Conservation (phyloP, 2,888 invertebrate species). For the Thereva nobilitata region DNA sequence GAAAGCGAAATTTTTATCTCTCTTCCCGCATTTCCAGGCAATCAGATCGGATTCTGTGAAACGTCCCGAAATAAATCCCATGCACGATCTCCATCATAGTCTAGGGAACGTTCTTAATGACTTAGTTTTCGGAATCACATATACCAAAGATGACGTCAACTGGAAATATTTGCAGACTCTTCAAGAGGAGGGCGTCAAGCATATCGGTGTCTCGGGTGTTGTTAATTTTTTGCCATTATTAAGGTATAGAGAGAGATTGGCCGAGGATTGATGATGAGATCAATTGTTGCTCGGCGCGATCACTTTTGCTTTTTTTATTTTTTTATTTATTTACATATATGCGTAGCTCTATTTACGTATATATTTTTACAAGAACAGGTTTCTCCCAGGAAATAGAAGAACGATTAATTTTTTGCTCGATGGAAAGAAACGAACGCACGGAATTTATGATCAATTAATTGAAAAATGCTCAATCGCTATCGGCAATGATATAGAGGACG, state of each 20-base stretch:
- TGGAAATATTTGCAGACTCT: slow-evolving; percentile 78
- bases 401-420: slow-evolving; percentile 69
- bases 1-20: slow-evolving; percentile 9
- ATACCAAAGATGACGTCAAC: slow-evolving; percentile 68
- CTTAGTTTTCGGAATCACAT: slow-evolving; percentile 77
- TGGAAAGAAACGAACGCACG: slow-evolving; percentile 74
- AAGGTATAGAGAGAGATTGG: slow-evolving; percentile 59
- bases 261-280: no score
- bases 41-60: slow-evolving; percentile 46
- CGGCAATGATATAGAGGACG: slow-evolving; percentile 24
- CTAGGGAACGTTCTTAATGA: slow-evolving; percentile 78
- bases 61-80: slow-evolving; percentile 54
- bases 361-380: slow-evolving; percentile 43
- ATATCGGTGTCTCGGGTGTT: slow-evolving; percentile 80
- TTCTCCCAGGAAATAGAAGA: slow-evolving; percentile 63
- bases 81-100: slow-evolving; percentile 61
- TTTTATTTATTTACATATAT: no score
- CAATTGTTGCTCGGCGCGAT: no score
- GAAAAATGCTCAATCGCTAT: slow-evolving; percentile 48
- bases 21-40: slow-evolving; percentile 32
- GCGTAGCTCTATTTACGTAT: background rate
- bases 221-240: slow-evolving; percentile 84
- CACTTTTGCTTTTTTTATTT: no score
- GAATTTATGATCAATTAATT: slow-evolving; percentile 71
- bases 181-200: slow-evolving; percentile 82